Conservation (phyloP, 2,888 invertebrate species). For the Ecliptopera silaceata region DNA sequence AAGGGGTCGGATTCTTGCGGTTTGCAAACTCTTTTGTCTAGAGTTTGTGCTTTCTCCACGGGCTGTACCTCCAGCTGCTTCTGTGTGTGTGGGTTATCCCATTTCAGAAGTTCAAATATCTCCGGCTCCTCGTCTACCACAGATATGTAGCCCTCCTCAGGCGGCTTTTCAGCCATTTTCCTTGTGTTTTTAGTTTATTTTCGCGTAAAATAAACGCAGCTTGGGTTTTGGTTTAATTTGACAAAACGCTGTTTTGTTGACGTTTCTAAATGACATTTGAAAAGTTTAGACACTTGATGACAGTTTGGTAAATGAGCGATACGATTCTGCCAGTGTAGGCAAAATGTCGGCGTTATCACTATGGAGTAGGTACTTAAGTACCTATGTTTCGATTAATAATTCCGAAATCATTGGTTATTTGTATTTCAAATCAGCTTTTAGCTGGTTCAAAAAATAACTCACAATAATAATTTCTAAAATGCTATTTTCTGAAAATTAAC, state of each 20-base stretch:
- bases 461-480: too few species aligned
- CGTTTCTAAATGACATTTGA: conserved; percentile 21
- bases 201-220: conserved; percentile 56
- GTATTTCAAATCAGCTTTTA: too few species aligned
- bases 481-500: too few species aligned
- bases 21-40: conserved; percentile 65
- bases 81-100: conserved; percentile 71
- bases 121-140: conserved; percentile 77
- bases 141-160: conserved; percentile 75
- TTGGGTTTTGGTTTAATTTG: conserved; percentile 46
- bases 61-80: conserved; percentile 54
- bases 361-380: too few species aligned
- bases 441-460: too few species aligned
- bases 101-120: conserved; percentile 73
- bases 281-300: too few species aligned
- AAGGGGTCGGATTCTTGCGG: conserved; percentile 68
- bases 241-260: conserved; percentile 33
- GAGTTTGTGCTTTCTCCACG: conserved; percentile 65
- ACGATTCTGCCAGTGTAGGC: too few species aligned
- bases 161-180: conserved; percentile 75
- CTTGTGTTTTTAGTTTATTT: conserved; percentile 50
- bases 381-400: too few species aligned
- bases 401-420: too few species aligned
- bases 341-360: too few species aligned
- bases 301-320: too few species aligned